Evolutionary conservation across 2,888 invertebrate species (phyloP).

Genomic region (Thalpophila matura): DNA sequence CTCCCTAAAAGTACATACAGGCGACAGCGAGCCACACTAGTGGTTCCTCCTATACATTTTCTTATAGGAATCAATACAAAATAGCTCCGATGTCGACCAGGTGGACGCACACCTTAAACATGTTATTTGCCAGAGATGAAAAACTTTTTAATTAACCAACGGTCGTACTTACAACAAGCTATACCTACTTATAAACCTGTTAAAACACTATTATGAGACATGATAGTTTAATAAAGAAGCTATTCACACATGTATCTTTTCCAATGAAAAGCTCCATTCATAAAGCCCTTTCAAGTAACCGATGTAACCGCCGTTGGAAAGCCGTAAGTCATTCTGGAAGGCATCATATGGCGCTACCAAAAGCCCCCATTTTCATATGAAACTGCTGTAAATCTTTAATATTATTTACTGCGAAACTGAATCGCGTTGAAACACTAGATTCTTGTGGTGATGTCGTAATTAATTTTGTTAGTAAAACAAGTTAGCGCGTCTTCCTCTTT

Average conservation of each 20-base stretch:
- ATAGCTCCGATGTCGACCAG: too few relatives aligned
- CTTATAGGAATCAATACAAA: too few relatives aligned
- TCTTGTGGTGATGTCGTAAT: slow-evolving; percentile 20
- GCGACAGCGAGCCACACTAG: too few relatives aligned
- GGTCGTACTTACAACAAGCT: too few relatives aligned
- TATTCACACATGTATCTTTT: neutral
- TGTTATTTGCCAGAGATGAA: too few relatives aligned
- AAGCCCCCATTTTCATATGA: slow-evolving; percentile 49
- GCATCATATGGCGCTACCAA: slow-evolving; percentile 29
- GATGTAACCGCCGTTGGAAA: slow-evolving; percentile 9
- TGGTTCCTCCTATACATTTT: too few relatives aligned
- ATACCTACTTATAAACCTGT: too few relatives aligned
- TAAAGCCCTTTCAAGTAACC: slow-evolving; percentile 27
- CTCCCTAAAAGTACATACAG: too few relatives aligned
- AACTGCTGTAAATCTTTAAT: slow-evolving; percentile 56
- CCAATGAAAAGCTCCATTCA: neutral
- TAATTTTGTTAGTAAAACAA: slow-evolving; percentile 18
- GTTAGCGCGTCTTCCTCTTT: neutral
- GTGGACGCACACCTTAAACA: too few relatives aligned
- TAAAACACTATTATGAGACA: too few relatives aligned
- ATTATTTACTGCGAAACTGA: slow-evolving; percentile 50
- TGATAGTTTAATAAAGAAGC: neutral
- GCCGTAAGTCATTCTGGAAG: slow-evolving; percentile 27
- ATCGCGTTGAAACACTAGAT: slow-evolving; percentile 36
- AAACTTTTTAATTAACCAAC: too few relatives aligned